Percentiles rank a stretch among this genome's conserved stretches.
These are phyloP conservation scores for Elysia crispata DNA, from an alignment of 2,888 invertebrate species.

Conservation along the genomic window DNA sequence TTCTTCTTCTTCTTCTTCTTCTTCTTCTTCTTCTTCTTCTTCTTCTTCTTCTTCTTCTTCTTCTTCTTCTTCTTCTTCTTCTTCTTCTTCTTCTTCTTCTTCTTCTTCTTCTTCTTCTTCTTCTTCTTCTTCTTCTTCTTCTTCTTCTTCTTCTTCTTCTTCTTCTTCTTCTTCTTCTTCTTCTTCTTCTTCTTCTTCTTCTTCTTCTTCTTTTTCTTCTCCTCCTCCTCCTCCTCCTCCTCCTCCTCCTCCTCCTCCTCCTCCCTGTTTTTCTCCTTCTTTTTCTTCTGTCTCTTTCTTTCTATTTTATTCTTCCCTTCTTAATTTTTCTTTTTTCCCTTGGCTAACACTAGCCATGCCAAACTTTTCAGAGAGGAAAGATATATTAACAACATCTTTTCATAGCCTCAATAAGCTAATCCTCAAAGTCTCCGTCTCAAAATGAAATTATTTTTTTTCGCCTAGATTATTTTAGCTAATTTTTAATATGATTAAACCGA, in stretches of 20 bases:
- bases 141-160: neutral
- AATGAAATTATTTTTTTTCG: too few species aligned
- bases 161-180: neutral
- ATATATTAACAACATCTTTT: too few species aligned
- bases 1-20: neutral
- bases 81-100: neutral
- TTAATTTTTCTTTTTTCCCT: neutral
- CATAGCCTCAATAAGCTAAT: too few species aligned
- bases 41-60: neutral
- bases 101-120: neutral
- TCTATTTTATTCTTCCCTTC: neutral
- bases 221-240: neutral
- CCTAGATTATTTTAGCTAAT: too few species aligned
- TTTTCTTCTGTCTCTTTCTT: neutral
- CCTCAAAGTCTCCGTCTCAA: too few species aligned
- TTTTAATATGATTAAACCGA: too few species aligned
- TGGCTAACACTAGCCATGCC: neutral
- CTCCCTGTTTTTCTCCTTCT: neutral
- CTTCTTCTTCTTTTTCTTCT: neutral
- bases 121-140: neutral
- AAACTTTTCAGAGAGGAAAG: too few species aligned
- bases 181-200: neutral
- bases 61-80: constrained; percentile 1
- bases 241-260: neutral
- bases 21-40: neutral